Conservation (phyloP, 2,888 invertebrate species). For the Psococerastis gibbosa region DNA sequence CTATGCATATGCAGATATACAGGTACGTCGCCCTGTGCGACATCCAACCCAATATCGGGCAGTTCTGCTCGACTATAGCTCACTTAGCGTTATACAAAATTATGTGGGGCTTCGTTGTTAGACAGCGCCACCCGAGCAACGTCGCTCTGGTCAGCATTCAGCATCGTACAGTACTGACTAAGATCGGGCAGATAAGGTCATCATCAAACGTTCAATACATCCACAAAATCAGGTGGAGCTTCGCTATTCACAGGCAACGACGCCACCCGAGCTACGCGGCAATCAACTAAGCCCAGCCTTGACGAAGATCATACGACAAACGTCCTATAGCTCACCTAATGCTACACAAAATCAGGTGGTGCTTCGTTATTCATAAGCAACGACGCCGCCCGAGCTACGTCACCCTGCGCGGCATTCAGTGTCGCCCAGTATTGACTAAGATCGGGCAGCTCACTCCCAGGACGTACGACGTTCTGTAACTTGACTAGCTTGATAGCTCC, state of each 20-base stretch:
- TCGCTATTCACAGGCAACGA: conserved; percentile 31
- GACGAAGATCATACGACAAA: conserved; percentile 11
- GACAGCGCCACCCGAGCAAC: too few species aligned
- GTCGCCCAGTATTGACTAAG: conserved; percentile 23
- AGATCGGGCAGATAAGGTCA: too few species aligned
- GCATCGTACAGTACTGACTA: too few species aligned
- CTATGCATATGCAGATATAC: too few species aligned
- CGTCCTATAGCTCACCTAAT: too few species aligned
- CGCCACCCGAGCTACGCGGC: conserved; percentile 41
- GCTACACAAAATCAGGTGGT: conserved; percentile 9
- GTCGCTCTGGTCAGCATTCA: too few species aligned
- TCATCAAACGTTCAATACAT: too few species aligned
- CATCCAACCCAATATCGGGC: too few species aligned
- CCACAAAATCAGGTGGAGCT: conserved; percentile 9
- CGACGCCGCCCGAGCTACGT: conserved; percentile 45
- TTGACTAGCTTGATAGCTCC: conserved; percentile 67
- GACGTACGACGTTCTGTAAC: conserved; percentile 32
- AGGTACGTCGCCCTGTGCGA: too few species aligned
- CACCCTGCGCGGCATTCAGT: conserved; percentile 41
- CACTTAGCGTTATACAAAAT: too few species aligned
- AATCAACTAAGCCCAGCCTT: conserved; percentile 30
- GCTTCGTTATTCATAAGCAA: conserved; percentile 28
- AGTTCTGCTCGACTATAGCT: too few species aligned
- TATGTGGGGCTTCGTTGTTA: too few species aligned
- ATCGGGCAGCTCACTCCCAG: conserved; percentile 17